Evolutionary conservation across 2,888 invertebrate species (phyloP), one percentile per base, ranked within the genome.

Genomic region (Cataglyphis livida): DNA sequence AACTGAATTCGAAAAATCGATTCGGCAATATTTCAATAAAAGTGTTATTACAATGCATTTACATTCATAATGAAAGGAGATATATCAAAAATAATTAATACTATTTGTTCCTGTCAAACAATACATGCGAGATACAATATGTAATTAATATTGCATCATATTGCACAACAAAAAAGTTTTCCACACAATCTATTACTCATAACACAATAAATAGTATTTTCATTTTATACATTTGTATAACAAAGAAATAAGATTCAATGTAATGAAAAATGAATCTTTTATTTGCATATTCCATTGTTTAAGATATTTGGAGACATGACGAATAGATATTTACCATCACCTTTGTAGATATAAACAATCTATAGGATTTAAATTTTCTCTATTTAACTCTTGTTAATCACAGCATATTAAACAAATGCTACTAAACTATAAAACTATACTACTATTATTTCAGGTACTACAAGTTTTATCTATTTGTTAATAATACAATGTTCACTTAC

Each of bases 401-500:
- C 35, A 64, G 9, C 51, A 12, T 21, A n/a, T 28, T 44, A 79
- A 51, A 61, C 10, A 62, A 25, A 62, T 25, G 38, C 51, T 61
- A 65, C 57, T n/a, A 64, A 71, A 41, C 25, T 32, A 62, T 62
- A 35, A 62, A 59, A 59, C 57, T 48, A 48, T 35, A 81, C n/a
- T 41, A 64, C 61, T 28, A 65, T 18, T 54, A 81, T 84, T 65
- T 51, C 51, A 76, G 21, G 15, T 73, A 64, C 66, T 75, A 81
- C 12, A 87, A 78, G 57, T 68, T 73, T 83, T 75, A 82, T 25
- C 70, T 84, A 82, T 38, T 75, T 65, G 51, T 74, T 87, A 88
- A 84, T 89, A 87, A 89, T 84, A 74, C 82, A 87, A 89, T 89
- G 87, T 86, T 81, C 85, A 93, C 93, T 93, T 93, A 93, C 93